Evolutionary conservation across 2,888 invertebrate genomes (phyloP), one percentile per base, ranked within the genome.

Genomic region (Agrilus mali): DNA sequence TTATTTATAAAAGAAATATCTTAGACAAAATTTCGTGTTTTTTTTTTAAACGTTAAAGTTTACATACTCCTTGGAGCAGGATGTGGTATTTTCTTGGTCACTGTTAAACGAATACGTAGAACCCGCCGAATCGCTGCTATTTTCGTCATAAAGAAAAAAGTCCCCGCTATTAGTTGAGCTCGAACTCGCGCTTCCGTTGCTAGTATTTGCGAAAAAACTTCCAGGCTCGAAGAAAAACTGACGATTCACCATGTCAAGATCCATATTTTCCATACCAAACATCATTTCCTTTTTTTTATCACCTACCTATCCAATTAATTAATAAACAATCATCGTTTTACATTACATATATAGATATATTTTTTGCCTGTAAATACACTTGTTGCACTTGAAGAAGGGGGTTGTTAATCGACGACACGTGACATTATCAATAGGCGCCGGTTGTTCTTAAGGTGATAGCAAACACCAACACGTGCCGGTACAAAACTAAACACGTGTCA

Each of bases 21-120:
- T n/a, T n/a, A n/a, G n/a, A n/a, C n/a, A n/a, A n/a, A n/a, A n/a
- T n/a, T n/a, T n/a, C n/a, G n/a, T n/a, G n/a, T n/a, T n/a, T n/a
- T n/a, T n/a, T n/a, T n/a, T n/a, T n/a, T n/a, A n/a, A n/a, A n/a
- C n/a, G n/a, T n/a, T n/a, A n/a, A n/a, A n/a, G n/a, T n/a, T n/a
- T n/a, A 65, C 67, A 69, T 67, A 82, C 84, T 82, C 77, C 71
- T 80, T 81, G 42, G 71, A 68, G 35, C 76, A 72, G 0, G 78
- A 37, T 1, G 43, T 73, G 50, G 74, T 78, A 60, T 86, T 86
- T 61, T 88, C 88, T 63, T 86, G 86, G 58, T 88, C 87, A 62
- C 87, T 87, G 48, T 81, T 81, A 60, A 83, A 86, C n/a, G 70
- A 69, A 48, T 80, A 73, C 54, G 77, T 78, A 43, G 83, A 82